Base-by-base conservation (phyloP, 1,140 invertebrate genomes). In the Melitaea cinxia region DNA sequence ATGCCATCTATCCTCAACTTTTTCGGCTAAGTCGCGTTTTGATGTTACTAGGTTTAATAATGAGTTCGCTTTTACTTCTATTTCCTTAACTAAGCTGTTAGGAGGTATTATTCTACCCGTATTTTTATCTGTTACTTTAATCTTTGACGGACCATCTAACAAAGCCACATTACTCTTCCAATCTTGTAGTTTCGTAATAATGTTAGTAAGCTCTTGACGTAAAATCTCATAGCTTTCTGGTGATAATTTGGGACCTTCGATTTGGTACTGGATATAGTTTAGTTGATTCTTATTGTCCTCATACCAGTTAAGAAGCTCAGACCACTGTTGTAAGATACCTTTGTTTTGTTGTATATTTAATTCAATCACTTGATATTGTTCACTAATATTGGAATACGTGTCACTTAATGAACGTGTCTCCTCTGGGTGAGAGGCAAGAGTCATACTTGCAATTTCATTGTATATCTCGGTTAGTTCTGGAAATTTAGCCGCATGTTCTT, bases 401-500 rank as follows among this genome's bases (percentile, higher is more conserved):
- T 96, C 94, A 70, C 95, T 94, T 0, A 97, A 85, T n/a, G 93
- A 86, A 58, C 94, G 92, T 4, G 93, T 93, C 80, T 97, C 96
- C 68, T 95, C 93, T 1, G 94, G 92, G 24, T 93, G 93, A 35
- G 94, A 94, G n/a, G 93, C 91, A 1, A 93, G 77, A 0, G 94
- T 94, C 50, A 97, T 91, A 60, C 94, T 93, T 73, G 96, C 97
- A 0, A 98, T 94, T 91, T 97, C 96, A 70, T 95, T 94, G 63
- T 96, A 95, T 59, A 97, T 96, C 15, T 92, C 91, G 60, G 93
- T 92, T 62, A 97, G 96, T 23, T 92, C 92, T 0, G 94, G 92
- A 70, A 95, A 94, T 68, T 96, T 96, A 55, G 96, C 95, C 7
- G 94, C 93, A 77, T 97, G 95, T 73, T 97, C 96, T 80, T 97